Conservation (phyloP, 1,140 invertebrate genomes). For the Lasaia peninsularis region DNA sequence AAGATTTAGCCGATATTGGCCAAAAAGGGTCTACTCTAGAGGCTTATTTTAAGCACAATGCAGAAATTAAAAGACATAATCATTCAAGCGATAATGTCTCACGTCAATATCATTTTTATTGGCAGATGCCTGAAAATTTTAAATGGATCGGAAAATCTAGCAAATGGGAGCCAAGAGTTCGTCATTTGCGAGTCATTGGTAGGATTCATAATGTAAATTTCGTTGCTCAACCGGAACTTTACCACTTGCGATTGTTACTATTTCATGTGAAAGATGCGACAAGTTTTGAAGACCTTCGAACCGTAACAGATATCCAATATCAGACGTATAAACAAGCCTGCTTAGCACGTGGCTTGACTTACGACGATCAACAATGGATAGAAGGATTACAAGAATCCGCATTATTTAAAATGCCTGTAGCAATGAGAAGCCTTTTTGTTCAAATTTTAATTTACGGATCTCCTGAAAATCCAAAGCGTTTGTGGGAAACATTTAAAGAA, state of each 20-base stretch:
- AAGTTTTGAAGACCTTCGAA: slow-evolving; percentile 21
- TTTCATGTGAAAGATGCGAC: slow-evolving; percentile 13
- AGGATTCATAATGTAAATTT: slow-evolving; percentile 17
- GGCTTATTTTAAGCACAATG: slow-evolving; percentile 16
- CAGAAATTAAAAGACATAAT: slow-evolving; percentile 17
- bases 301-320: slow-evolving; percentile 18
- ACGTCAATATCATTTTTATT: slow-evolving; percentile 17
- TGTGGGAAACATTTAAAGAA: slow-evolving; percentile 18
- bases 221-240: slow-evolving; percentile 16
- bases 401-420: slow-evolving; percentile 18
- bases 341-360: slow-evolving; percentile 18
- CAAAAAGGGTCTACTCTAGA: slow-evolving; percentile 17
- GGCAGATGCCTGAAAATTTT: slow-evolving; percentile 17
- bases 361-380: slow-evolving; percentile 24
- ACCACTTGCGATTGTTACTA: slow-evolving; percentile 19
- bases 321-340: slow-evolving; percentile 10
- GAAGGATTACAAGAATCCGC: slow-evolving; percentile 13
- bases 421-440: slow-evolving; percentile 22
- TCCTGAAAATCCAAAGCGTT: slow-evolving; percentile 21
- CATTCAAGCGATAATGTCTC: slow-evolving; percentile 14
- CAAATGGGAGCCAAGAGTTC: slow-evolving; percentile 18
- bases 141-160: slow-evolving; percentile 16
- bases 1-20: slow-evolving; percentile 15
- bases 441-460: slow-evolving; percentile 23
- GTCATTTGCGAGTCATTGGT: slow-evolving; percentile 17